phyloP scores from a whole-genome alignment of 2,797 vertebrate genomes.

The Aselliscus stoliczkanus region DNA sequence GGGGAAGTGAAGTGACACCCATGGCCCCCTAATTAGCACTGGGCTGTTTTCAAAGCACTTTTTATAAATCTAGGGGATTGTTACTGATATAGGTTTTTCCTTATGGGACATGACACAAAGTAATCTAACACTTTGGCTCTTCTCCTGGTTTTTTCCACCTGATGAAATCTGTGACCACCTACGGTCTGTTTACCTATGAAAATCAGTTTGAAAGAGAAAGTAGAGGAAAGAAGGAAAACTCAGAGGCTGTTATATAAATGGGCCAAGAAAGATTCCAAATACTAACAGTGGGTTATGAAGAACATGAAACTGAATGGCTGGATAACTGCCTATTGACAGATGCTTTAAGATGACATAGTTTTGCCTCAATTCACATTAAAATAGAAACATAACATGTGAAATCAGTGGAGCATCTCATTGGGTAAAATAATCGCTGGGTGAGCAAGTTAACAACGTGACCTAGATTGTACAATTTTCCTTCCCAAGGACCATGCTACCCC shows the following conservation, averaged over 20 bases:
- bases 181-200: background rate
- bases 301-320: background rate
- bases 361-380: conserved; percentile 41
- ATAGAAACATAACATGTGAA: conserved; percentile 52
- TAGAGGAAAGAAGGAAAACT: background rate
- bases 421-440: conserved; percentile 26
- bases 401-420: conserved; percentile 20
- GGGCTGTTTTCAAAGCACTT: background rate
- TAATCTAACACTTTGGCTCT: background rate
- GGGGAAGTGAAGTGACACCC: background rate
- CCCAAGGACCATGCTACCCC: background rate
- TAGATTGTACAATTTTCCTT: conserved; percentile 28
- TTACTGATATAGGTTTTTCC: background rate
- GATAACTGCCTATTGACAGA: conserved; percentile 38
- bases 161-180: background rate
- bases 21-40: background rate
- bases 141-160: background rate
- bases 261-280: conserved; percentile 33
- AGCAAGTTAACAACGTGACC: conserved; percentile 6
- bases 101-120: background rate
- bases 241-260: background rate
- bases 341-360: conserved; percentile 46
- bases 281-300: conserved; percentile 12
- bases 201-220: background rate
- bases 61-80: conserved; percentile 13